phyloP scores from a whole-genome alignment of 53 echinoderm and acorn worm genomes.

The Patiria pectinifera region DNA sequence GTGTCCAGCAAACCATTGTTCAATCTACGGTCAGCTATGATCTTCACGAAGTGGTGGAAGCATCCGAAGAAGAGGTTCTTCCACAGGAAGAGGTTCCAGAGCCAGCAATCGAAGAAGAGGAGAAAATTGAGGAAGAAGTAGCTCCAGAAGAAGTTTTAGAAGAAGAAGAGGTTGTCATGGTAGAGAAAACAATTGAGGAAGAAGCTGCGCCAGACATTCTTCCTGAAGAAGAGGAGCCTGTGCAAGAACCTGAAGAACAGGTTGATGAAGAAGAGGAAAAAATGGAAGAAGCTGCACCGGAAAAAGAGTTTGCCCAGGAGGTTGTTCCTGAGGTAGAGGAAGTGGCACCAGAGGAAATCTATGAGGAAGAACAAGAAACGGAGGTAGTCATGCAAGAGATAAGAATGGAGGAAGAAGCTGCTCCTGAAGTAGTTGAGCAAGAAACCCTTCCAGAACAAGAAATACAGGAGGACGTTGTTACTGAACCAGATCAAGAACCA shows the following conservation, averaged over 20 bases:
- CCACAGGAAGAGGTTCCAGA: constrained; percentile 19
- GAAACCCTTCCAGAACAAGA: constrained; percentile 1
- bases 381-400: constrained; percentile 6
- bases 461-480: not conserved
- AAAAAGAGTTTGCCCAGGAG: constrained; percentile 2
- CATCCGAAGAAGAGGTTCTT: constrained; percentile 30
- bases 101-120: constrained; percentile 28
- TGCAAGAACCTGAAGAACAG: constrained; percentile 10
- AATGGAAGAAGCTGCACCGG: not conserved
- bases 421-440: not conserved
- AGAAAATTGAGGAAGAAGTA: constrained; percentile 34
- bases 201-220: not conserved
- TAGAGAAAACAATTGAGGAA: constrained; percentile 17
- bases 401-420: not conserved
- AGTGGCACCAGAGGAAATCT: constrained; percentile 51
- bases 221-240: constrained; percentile 22
- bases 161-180: not conserved
- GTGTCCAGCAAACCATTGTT: constrained; percentile 59
- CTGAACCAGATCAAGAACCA: constrained; percentile 13
- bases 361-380: constrained; percentile 34
- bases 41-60: constrained; percentile 41
- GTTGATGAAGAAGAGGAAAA: not conserved
- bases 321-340: constrained; percentile 25
- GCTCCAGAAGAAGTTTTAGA: not conserved
- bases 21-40: constrained; percentile 50